Percentiles rank a stretch among this genome's conserved stretches.
Evolutionary conservation across 1,140 invertebrate genomes (phyloP).

Genomic region (Drosophila asahinai): DNA sequence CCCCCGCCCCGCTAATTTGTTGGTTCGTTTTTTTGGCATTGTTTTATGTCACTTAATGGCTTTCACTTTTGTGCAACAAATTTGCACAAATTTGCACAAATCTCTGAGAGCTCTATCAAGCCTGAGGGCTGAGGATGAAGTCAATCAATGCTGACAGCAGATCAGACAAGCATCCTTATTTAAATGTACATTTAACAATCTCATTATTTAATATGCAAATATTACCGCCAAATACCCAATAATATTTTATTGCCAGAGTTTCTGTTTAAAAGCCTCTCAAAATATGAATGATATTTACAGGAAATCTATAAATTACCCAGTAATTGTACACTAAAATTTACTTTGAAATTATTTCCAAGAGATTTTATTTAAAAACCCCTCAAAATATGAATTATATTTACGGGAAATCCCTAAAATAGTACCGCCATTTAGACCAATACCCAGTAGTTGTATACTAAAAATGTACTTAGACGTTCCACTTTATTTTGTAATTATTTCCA

Average conservation of each 20-base stretch:
- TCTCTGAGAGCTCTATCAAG: neutral
- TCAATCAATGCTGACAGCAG: neutral
- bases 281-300: too few relatives aligned
- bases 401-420: too few relatives aligned
- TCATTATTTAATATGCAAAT: too few relatives aligned
- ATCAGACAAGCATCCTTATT: neutral
- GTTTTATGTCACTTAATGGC: slow-evolving; percentile 41
- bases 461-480: neutral
- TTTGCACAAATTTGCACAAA: slow-evolving; percentile 34
- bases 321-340: too few relatives aligned
- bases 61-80: slow-evolving; percentile 53
- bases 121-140: neutral
- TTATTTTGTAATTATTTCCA: too few relatives aligned
- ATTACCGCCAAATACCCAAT: too few relatives aligned
- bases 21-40: slow-evolving; percentile 20
- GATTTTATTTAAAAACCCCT: too few relatives aligned
- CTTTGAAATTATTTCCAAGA: too few relatives aligned
- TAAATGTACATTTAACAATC: too few relatives aligned
- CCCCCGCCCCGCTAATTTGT: slow-evolving; percentile 48
- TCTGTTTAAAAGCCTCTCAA: neutral
- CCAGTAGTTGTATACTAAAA: neutral
- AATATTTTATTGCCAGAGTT: too few relatives aligned
- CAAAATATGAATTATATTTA: too few relatives aligned
- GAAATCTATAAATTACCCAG: neutral
- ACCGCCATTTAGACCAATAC: neutral